These are phyloP conservation scores for Melanotaenia parkinsoni DNA, from an alignment of 2,797 vertebrate genomes.

Conservation along the genomic window DNA sequence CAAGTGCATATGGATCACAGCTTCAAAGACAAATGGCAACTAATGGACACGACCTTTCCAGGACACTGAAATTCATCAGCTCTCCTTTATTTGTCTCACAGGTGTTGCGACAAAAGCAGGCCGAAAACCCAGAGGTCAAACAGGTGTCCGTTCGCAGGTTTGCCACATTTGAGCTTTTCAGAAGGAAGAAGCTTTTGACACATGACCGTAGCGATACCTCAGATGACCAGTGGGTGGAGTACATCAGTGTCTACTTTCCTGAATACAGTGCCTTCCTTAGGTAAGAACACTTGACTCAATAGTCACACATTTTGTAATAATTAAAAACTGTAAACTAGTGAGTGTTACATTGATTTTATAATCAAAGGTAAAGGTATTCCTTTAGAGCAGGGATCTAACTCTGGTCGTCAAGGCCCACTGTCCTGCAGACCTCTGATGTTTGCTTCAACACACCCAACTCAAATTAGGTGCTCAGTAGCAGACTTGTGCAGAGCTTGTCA, in stretches of 20 bases:
- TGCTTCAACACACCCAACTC: too few species aligned
- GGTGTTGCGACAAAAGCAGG: conserved; percentile 90
- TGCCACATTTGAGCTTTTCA: conserved; percentile 92
- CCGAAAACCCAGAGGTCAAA: conserved; percentile 86
- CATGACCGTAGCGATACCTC: conserved; percentile 76
- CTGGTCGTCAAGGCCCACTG: too few species aligned
- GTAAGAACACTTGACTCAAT: conserved; percentile 67
- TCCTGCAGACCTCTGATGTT: too few species aligned
- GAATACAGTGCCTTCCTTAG: conserved; percentile 90
- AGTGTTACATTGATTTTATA: conserved; percentile 10
- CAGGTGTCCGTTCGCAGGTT: conserved; percentile 93
- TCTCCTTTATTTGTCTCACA: conserved; percentile 57
- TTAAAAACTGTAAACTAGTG: not conserved
- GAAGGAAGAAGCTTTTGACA: conserved; percentile 74
- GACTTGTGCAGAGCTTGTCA: too few species aligned
- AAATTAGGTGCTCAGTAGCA: too few species aligned
- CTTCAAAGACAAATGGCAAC: not conserved
- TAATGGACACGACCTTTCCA: not conserved
- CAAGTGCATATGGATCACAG: not conserved
- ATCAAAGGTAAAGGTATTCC: not conserved
- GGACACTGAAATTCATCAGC: not conserved
- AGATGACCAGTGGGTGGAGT: conserved; percentile 89
- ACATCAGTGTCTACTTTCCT: conserved; percentile 90
- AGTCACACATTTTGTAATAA: conserved; percentile 8
- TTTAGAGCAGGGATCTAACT: too few species aligned